Conservation (phyloP, 2,797 vertebrate genomes). For the Benthosema pterotum region DNA sequence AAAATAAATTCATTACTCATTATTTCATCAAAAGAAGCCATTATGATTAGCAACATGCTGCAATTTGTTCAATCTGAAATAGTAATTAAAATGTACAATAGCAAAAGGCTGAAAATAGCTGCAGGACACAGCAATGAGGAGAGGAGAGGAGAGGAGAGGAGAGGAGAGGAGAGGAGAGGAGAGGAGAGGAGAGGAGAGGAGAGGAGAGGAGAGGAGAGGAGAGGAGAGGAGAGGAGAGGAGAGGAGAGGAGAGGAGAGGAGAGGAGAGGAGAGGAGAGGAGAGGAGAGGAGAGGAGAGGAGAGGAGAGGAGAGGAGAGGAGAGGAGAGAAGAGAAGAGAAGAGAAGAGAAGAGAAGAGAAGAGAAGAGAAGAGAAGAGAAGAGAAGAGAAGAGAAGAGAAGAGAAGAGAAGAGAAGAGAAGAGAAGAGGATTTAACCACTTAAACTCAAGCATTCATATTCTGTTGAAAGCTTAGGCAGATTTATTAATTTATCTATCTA, state of each 20-base stretch:
- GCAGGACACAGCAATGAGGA: slow-evolving; percentile 1
- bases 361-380: too few species aligned
- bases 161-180: slow-evolving; percentile 12
- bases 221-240: slow-evolving; percentile 1
- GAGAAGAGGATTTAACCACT: too few species aligned
- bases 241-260: not conserved
- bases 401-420: too few species aligned
- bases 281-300: too few species aligned
- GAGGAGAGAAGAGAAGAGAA: too few species aligned
- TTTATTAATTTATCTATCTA: too few species aligned
- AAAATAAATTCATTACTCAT: slow-evolving; percentile 3
- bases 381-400: too few species aligned
- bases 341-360: too few species aligned
- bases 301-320: too few species aligned
- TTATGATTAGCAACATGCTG: slow-evolving; percentile 9
- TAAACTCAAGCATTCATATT: too few species aligned
- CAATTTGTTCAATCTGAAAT: slow-evolving; percentile 17
- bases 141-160: slow-evolving; percentile 15
- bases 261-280: slow-evolving; percentile 8
- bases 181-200: slow-evolving; percentile 1
- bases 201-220: slow-evolving; percentile 7
- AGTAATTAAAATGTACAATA: slow-evolving; percentile 15
- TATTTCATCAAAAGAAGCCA: slow-evolving; percentile 5
- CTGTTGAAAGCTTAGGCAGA: too few species aligned
- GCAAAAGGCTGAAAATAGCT: slow-evolving; percentile 6